Percentiles rank a stretch among this genome's conserved stretches.
Conservation (phyloP, 2,888 invertebrate species). For the Cryptocephalus moraei region DNA sequence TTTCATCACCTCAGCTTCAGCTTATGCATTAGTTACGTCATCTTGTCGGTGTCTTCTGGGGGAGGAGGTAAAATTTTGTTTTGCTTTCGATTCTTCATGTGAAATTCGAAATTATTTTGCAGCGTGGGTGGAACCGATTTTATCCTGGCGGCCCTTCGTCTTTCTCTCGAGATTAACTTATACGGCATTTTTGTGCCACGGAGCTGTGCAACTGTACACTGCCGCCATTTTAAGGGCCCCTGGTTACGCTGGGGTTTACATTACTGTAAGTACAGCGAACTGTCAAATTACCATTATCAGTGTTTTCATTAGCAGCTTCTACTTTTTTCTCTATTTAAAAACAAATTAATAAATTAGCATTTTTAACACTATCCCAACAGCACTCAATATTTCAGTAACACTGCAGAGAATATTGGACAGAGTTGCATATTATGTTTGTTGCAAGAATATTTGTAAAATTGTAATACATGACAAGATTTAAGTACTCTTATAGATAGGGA, state of each 20-base stretch:
- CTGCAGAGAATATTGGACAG: no score
- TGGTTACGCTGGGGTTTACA: slow-evolving; percentile 18
- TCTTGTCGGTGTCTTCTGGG: slow-evolving; percentile 26
- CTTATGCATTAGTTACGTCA: slow-evolving; percentile 24
- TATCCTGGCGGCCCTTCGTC: slow-evolving; percentile 22
- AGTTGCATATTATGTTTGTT: no score
- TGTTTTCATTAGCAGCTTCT: no score
- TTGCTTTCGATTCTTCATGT: background rate
- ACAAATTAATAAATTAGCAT: no score
- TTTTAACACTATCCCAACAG: no score
- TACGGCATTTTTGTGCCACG: slow-evolving; percentile 24
- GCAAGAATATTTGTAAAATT: no score
- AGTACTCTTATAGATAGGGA: no score
- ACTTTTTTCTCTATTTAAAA: no score
- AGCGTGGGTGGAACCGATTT: slow-evolving; percentile 22
- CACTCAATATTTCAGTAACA: no score
- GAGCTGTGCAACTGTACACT: slow-evolving; percentile 22
- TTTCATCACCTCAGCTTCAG: slow-evolving; percentile 27
- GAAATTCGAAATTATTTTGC: slow-evolving; percentile 2
- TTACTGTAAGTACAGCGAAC: slow-evolving; percentile 13
- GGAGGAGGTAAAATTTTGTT: slow-evolving; percentile 22
- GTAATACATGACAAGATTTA: no score
- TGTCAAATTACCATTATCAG: no score
- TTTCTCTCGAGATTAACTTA: slow-evolving; percentile 24
- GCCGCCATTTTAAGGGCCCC: slow-evolving; percentile 18